phyloP scores from a whole-genome alignment of 1,140 invertebrate species.

The Penaeus japonicus region DNA sequence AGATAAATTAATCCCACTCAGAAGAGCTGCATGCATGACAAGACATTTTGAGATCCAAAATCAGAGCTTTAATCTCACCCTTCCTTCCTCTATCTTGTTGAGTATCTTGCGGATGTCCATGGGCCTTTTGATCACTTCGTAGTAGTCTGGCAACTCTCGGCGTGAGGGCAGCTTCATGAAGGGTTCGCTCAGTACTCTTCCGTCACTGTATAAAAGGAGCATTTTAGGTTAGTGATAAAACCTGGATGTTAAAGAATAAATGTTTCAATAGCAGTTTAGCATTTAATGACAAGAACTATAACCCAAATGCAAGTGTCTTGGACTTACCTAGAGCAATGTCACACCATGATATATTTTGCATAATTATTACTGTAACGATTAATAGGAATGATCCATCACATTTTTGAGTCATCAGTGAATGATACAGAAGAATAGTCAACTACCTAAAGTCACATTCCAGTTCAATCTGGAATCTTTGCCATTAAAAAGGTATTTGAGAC shows the following conservation, averaged over 20 bases:
- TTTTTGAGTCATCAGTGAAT: no score
- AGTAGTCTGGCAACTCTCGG: slow-evolving; percentile 94
- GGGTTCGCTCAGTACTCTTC: slow-evolving; percentile 86
- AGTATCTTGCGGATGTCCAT: slow-evolving; percentile 95
- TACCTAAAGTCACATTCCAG: no score
- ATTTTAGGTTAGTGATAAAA: neutral
- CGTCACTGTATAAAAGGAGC: slow-evolving; percentile 70
- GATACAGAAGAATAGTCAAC: no score
- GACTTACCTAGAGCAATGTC: no score
- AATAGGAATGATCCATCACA: no score
- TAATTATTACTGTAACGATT: no score
- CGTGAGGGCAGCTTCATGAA: slow-evolving; percentile 94
- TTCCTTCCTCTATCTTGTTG: slow-evolving; percentile 82
- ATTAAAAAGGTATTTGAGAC: no score
- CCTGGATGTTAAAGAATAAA: neutral
- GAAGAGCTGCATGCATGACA: no score
- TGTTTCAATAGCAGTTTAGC: no score
- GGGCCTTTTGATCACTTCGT: slow-evolving; percentile 96
- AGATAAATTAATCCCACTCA: no score
- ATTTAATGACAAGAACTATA: neutral
- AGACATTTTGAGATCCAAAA: neutral
- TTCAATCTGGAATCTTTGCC: no score
- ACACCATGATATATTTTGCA: no score
- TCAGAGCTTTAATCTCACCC: slow-evolving; percentile 68
- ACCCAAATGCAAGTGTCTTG: neutral